These are phyloP conservation scores for Pissodes strobi DNA, from an alignment of 1,140 invertebrate species.

Conservation along the genomic window DNA sequence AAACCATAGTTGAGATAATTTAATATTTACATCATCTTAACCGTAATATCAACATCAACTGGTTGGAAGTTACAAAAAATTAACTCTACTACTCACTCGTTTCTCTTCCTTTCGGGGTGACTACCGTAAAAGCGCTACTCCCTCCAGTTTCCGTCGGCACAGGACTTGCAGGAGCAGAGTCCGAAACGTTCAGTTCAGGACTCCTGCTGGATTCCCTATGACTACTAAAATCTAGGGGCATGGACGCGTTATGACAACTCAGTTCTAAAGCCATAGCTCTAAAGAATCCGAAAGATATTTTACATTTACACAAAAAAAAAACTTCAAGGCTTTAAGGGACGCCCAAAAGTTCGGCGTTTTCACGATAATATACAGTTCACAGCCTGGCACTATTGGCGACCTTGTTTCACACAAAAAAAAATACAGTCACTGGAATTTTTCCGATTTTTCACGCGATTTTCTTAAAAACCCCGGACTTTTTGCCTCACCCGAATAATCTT, in stretches of 20 bases:
- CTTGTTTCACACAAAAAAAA: too few relatives aligned
- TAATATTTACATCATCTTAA: too few relatives aligned
- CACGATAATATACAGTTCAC: too few relatives aligned
- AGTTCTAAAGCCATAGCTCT: conserved; percentile 52
- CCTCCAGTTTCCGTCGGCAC: conserved; percentile 47
- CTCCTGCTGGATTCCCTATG: conserved; percentile 46
- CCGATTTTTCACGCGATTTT: conserved; percentile 6
- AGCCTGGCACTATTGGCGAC: too few relatives aligned
- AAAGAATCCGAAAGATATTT: too few relatives aligned
- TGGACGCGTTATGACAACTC: conserved; percentile 46
- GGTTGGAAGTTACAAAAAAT: too few relatives aligned
- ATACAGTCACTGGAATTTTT: too few relatives aligned
- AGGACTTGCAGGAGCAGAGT: conserved; percentile 45
- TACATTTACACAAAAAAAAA: conserved; percentile 12
- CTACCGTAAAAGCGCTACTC: conserved; percentile 53
- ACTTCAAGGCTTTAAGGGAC: too few relatives aligned
- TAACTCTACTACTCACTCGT: conserved; percentile 16
- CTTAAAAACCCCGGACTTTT: not conserved
- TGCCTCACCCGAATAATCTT: conserved; percentile 21
- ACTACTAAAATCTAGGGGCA: conserved; percentile 54
- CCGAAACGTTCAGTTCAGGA: conserved; percentile 47
- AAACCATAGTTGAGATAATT: too few relatives aligned
- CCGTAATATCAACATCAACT: too few relatives aligned
- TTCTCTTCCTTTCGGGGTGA: conserved; percentile 37
- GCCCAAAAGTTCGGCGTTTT: too few relatives aligned